Conservation (phyloP, 2,113 vertebrate species). For the Ginglymostoma cirratum region DNA sequence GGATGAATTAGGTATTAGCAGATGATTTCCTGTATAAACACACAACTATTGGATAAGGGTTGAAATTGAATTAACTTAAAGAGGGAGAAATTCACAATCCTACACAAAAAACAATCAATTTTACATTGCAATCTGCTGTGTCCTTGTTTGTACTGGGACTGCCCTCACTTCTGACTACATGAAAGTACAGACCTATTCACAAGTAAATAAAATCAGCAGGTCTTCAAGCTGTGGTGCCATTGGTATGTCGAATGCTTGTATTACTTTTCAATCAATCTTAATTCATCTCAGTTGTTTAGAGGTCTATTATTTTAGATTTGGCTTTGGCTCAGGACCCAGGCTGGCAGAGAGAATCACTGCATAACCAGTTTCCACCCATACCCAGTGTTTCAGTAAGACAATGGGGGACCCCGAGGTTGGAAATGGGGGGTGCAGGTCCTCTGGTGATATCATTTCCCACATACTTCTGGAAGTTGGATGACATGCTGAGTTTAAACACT, state of each 20-base stretch:
- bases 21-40: not conserved
- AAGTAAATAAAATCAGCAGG: not conserved
- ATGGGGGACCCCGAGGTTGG: not conserved
- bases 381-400: not conserved
- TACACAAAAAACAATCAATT: not conserved
- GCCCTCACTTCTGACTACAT: not conserved
- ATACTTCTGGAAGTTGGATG: not conserved
- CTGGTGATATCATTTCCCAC: not conserved
- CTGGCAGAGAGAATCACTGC: not conserved
- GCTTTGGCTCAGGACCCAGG: not conserved
- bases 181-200: not conserved
- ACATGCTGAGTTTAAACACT: not conserved
- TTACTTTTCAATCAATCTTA: not conserved
- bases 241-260: not conserved
- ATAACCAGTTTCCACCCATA: not conserved
- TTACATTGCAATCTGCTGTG: not conserved
- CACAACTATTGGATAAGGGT: not conserved
- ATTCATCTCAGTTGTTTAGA: too few species aligned
- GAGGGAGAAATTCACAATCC: not conserved
- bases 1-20: not conserved
- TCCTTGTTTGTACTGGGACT: not conserved
- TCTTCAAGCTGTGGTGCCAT: not conserved
- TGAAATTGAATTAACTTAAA: not conserved
- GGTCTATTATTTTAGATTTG: not conserved
- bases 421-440: not conserved